Evolutionary conservation across 2,113 vertebrate species (phyloP).

Genomic region (Cettia cetti): DNA sequence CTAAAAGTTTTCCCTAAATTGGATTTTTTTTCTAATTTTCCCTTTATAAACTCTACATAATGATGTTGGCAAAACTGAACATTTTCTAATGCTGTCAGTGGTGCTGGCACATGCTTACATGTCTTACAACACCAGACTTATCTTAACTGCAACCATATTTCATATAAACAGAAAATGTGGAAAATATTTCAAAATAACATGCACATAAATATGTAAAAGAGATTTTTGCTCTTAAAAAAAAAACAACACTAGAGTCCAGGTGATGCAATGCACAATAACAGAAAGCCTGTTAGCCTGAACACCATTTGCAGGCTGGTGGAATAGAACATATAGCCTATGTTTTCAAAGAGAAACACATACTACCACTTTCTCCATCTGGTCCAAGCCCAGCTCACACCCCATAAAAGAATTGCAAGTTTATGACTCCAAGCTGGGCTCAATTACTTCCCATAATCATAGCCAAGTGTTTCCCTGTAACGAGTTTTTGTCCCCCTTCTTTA

Average conservation of each 20-base stretch:
- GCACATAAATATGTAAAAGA: not conserved
- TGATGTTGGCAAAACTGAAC: not conserved
- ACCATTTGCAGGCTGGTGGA: not conserved
- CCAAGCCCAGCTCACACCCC: slow-evolving; percentile 46
- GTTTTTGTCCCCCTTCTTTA: not conserved
- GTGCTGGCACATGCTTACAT: not conserved
- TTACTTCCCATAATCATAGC: slow-evolving; percentile 56
- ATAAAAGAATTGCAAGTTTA: slow-evolving; percentile 56
- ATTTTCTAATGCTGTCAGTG: not conserved
- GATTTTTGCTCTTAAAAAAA: not conserved
- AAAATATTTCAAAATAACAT: not conserved
- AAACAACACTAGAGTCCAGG: not conserved
- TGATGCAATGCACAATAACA: not conserved
- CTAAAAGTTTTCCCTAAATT: not conserved
- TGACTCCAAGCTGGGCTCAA: slow-evolving; percentile 49
- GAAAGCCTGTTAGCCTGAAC: not conserved
- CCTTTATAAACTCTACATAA: not conserved
- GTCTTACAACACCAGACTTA: not conserved
- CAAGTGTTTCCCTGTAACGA: slow-evolving; percentile 33
- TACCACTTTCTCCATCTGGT: slow-evolving; percentile 41
- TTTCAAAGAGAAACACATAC: slow-evolving; percentile 41
- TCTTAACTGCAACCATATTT: not conserved
- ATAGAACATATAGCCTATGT: not conserved
- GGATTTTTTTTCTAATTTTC: not conserved
- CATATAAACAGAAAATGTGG: not conserved